Evolutionary conservation across 2,797 vertebrate species (phyloP), one percentile per base, ranked within the genome.

Genomic region (Phoebastria nigripes): DNA sequence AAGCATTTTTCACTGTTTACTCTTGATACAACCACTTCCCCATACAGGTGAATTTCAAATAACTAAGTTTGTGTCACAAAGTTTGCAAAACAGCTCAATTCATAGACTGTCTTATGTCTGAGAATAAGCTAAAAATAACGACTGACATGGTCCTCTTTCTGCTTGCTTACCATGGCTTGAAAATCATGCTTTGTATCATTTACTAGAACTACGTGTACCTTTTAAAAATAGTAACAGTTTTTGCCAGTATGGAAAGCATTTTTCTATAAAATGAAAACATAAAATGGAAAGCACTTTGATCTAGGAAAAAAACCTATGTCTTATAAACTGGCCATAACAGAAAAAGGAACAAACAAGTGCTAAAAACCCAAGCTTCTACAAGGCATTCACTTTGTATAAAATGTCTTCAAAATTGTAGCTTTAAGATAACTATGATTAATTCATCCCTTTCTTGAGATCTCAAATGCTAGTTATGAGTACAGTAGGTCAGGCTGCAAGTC

Each of bases 151-250:
- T 54, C 28, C 25, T 89, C 51, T 66, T 70, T 41, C 62, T 92
- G 66, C 51, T 66, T 59, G 67, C 67, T 82, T 91, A 65, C 63
- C 47, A 13, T 25, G n/a, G 63, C 82, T 66, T 69, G 51, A 66
- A 88, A 76, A 62, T 51, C 46, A 24, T 29, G n/a, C 46, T 80
- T 79, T 72, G 7, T 59, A 61, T 52, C 18, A 77, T 39, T 80
- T 56, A 84, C 81, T 71, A 80, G 90, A 70, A 82, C 55, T 71
- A 6, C 0, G 0, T 41, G 55, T 91, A 49, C 87, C 51, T 80
- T 95, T 77, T 52, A 85, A 92, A 96, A 91, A 96, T 59, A 92
- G 71, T 59, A 93, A 77, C 83, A 89, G 87, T 56, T 91, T 85
- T 71, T 78, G 87, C 76, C 89, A 93, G 58, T 49, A 42, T 74